A percentile compares a stretch with the other conserved stretches of the same genome.
Evolutionary conservation across 2,113 vertebrate species (phyloP).

Genomic region (Mungos mungo): DNA sequence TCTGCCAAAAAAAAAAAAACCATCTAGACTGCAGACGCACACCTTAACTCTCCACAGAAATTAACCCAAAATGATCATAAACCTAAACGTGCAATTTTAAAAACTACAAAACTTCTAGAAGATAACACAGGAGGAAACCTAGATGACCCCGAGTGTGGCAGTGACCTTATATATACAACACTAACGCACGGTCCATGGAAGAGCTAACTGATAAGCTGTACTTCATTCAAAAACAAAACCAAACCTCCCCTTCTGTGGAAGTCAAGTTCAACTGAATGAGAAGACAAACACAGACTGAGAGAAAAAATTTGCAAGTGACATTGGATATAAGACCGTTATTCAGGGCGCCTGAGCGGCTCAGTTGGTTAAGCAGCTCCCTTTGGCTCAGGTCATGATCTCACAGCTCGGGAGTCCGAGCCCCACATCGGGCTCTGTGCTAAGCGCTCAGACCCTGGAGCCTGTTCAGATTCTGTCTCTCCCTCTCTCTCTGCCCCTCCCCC

Average conservation of each 20-base stretch:
- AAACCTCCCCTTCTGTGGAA: not conserved
- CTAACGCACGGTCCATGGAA: not conserved
- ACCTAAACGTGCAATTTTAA: not conserved
- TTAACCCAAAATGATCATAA: not conserved
- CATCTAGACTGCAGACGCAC: not conserved
- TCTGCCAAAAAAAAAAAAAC: not conserved
- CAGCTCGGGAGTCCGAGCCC: too few relatives aligned
- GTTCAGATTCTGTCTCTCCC: too few relatives aligned
- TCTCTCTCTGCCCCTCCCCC: too few relatives aligned
- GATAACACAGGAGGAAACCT: not conserved
- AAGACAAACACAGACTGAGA: not conserved
- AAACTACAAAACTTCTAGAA: not conserved
- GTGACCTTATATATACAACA: not conserved
- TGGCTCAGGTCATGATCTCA: too few relatives aligned
- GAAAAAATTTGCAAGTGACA: not conserved
- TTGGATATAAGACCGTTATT: not conserved
- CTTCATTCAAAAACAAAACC: not conserved
- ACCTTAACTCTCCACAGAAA: not conserved
- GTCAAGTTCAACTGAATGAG: not conserved
- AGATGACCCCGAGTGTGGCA: not conserved
- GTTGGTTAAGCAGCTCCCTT: too few relatives aligned
- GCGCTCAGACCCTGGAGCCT: too few relatives aligned
- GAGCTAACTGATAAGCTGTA: not conserved
- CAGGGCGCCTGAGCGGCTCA: too few relatives aligned
- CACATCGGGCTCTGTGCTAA: too few relatives aligned